Conservation (phyloP, 2,888 invertebrate species). For the Philhelius pedissequus region DNA sequence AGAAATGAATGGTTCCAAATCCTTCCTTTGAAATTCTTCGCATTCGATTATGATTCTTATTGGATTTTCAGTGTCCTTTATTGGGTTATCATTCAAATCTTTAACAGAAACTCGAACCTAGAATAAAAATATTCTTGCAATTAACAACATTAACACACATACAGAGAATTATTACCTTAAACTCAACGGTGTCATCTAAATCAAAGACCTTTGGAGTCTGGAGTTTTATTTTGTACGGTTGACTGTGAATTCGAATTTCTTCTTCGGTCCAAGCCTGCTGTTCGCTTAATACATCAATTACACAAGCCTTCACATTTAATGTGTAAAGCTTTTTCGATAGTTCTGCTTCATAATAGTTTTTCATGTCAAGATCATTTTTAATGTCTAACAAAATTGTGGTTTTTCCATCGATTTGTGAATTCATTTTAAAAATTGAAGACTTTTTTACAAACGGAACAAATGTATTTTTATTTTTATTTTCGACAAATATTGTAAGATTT, state of each 20-base stretch:
- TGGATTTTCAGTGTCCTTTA: too few relatives aligned
- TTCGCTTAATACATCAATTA: constrained; percentile 91
- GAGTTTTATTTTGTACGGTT: constrained; percentile 86
- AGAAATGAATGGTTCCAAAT: too few relatives aligned
- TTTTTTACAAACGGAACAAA: constrained; percentile 76
- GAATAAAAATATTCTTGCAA: too few relatives aligned
- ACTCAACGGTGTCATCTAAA: constrained; percentile 86
- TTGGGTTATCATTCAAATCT: constrained; percentile 72
- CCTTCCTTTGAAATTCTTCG: too few relatives aligned
- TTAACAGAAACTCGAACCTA: constrained; percentile 78
- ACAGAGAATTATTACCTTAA: constrained; percentile 48
- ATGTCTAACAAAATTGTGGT: constrained; percentile 86
- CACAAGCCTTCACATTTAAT: constrained; percentile 86
- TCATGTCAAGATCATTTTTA: constrained; percentile 83
- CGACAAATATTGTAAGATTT: constrained; percentile 88
- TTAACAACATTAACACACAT: too few relatives aligned
- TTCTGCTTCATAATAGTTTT: too few relatives aligned
- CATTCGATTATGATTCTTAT: too few relatives aligned
- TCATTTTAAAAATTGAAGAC: constrained; percentile 7
- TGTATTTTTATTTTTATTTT: too few relatives aligned
- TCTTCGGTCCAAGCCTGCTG: constrained; percentile 77
- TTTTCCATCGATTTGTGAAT: constrained; percentile 79
- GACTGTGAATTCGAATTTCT: constrained; percentile 84
- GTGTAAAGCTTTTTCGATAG: not conserved
- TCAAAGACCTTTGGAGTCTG: constrained; percentile 92